Evolutionary conservation across 2,113 vertebrate species (phyloP).

Genomic region (Macquaria ambigua): DNA sequence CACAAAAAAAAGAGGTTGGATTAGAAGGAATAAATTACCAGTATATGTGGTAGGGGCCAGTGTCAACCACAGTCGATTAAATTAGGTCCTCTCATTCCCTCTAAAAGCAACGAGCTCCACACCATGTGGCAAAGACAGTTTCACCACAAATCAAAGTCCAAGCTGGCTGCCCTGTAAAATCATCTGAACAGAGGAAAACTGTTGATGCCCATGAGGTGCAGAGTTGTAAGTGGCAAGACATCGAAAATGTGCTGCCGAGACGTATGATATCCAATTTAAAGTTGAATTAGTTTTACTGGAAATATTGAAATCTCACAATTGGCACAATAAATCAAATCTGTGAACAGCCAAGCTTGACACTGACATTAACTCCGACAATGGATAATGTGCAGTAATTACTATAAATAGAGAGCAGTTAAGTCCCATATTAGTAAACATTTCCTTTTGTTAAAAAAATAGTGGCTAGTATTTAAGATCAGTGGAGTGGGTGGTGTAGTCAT

Average conservation of each 20-base stretch:
- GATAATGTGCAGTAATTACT: conserved; percentile 65
- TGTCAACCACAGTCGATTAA: conserved; percentile 77
- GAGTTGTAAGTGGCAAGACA: conserved; percentile 32
- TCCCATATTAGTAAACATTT: conserved; percentile 46
- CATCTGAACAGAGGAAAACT: conserved; percentile 6
- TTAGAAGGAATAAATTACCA: conserved; percentile 72
- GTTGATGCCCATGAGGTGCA: neutral
- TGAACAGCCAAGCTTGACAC: conserved; percentile 50
- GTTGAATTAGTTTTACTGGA: conserved; percentile 53
- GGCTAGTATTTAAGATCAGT: conserved; percentile 34
- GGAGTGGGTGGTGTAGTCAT: conserved; percentile 13
- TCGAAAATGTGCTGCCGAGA: conserved; percentile 52
- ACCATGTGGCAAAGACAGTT: conserved; percentile 56
- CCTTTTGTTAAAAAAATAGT: conserved; percentile 33
- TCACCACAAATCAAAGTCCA: conserved; percentile 57
- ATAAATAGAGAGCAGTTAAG: conserved; percentile 45
- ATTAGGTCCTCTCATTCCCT: conserved; percentile 63
- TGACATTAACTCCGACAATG: conserved; percentile 47
- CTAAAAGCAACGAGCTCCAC: conserved; percentile 61
- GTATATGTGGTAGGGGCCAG: conserved; percentile 47
- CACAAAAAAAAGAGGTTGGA: conserved; percentile 47
- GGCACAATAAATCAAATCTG: conserved; percentile 66
- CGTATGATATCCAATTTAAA: conserved; percentile 51
- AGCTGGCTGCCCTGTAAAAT: conserved; percentile 32
- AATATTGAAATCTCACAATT: conserved; percentile 66